Evolutionary conservation across 2,113 vertebrate species (phyloP), one percentile per base, ranked within the genome.

Genomic region (Capra hircus): DNA sequence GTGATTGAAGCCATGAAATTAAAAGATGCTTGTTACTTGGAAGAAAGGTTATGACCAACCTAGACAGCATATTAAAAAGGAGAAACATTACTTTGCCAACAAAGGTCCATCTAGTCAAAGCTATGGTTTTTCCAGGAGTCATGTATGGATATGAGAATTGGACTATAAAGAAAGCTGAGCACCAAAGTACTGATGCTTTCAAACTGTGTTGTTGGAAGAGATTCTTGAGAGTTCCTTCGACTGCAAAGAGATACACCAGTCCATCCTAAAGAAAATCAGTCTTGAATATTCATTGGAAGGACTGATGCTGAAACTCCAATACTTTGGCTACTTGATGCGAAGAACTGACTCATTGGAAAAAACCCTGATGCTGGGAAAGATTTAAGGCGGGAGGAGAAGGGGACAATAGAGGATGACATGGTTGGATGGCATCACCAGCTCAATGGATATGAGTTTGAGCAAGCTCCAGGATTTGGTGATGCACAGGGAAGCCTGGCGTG

Each of bases 121-220:
- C 30, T 64, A 33, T 33, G 30, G 60, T 64, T 64, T 64, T 33
- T 64, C 16, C 16, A n/a, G 15, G 33, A n/a, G 62, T 64, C 62
- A 64, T 64, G 62, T 19, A n/a, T 64, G 30, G 16, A 64, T n/a
- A 17, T 17, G 15, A 64, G 15, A 64, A 15, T 64, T 64, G 62
- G 30, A 64, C 62, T 64, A 9, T 64, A n/a, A 64, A n/a, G 30
- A 64, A 64, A 64, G 16, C 62, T 17, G 30, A n/a, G 30, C 30
- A n/a, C 62, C 0, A 0, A 64, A n/a, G 7, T 36, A n/a, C 0
- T n/a, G 30, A n/a, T 9, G 62, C 33, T 64, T 64, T 64, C 33
- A 7, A 64, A 64, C 62, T 64, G 30, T 33, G 15, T 33, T 64
- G 30, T 17, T 64, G 62, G 15, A n/a, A 30, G 16, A 64, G 30